These are phyloP conservation scores for Helarctos malayanus DNA, from an alignment of 2,797 vertebrate species.

Conservation along the genomic window DNA sequence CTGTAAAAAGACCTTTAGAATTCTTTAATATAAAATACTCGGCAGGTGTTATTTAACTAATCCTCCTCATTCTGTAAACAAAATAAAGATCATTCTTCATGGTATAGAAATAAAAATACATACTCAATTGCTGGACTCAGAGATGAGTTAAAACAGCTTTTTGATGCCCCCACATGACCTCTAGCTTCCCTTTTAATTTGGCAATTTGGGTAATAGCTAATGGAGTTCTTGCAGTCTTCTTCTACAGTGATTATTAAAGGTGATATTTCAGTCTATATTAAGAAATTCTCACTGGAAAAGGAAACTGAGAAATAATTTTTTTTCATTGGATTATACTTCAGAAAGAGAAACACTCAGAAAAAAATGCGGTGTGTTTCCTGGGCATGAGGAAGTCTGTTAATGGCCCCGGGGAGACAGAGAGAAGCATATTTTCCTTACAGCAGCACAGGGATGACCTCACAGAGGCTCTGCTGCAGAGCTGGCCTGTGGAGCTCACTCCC, in stretches of 20 bases:
- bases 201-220: not conserved
- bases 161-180: not conserved
- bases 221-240: not conserved
- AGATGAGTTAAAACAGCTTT: not conserved
- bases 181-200: not conserved
- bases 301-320: constrained; percentile 34
- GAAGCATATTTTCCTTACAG: not conserved
- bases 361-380: not conserved
- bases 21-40: not conserved
- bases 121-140: not conserved
- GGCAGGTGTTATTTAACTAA: not conserved
- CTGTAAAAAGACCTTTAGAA: not conserved
- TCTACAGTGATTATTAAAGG: not conserved
- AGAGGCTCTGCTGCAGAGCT: not conserved
- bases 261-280: not conserved
- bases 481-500: not conserved
- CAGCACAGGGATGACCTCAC: not conserved
- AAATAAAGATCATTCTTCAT: constrained; percentile 30
- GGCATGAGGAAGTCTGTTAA: not conserved
- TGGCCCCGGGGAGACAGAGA: not conserved
- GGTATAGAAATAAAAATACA: constrained; percentile 27
- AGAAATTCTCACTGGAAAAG: constrained; percentile 28
- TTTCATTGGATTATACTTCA: not conserved
- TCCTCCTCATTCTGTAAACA: not conserved
- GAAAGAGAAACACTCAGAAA: not conserved